phyloP scores from a whole-genome alignment of 2,113 vertebrate genomes.

The Perca fluviatilis region DNA sequence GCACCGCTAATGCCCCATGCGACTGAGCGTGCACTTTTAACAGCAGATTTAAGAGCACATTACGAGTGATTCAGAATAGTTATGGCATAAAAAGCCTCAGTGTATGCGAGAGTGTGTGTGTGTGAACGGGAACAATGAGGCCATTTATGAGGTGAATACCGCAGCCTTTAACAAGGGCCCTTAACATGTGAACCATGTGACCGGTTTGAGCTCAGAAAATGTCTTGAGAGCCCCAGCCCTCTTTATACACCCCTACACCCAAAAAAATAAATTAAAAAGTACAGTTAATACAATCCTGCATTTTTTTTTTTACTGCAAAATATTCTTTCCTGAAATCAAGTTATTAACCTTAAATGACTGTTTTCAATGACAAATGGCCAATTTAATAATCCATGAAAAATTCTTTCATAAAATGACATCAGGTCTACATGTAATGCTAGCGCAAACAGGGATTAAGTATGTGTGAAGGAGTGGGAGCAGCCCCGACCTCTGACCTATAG shows the following conservation, averaged over 20 bases:
- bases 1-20: not conserved
- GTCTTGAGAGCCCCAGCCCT: constrained; percentile 16
- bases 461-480: constrained; percentile 46
- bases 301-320: not conserved
- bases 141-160: constrained; percentile 74
- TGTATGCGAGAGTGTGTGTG: constrained; percentile 35
- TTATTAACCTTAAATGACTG: constrained; percentile 33
- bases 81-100: constrained; percentile 56
- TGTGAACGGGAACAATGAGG: constrained; percentile 73
- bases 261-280: constrained; percentile 1
- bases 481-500: constrained; percentile 54
- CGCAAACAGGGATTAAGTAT: constrained; percentile 22
- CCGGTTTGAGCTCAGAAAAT: constrained; percentile 46
- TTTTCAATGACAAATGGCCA: not conserved
- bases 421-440: constrained; percentile 11
- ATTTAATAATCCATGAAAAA: constrained; percentile 11
- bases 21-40: constrained; percentile 28
- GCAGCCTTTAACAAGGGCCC: constrained; percentile 70
- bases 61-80: constrained; percentile 56
- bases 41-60: constrained; percentile 50
- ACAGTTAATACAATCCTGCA: constrained; percentile 8
- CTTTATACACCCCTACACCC: not conserved
- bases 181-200: constrained; percentile 78
- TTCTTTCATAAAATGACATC: constrained; percentile 56
- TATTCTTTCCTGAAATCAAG: constrained; percentile 1